Percentiles rank a stretch among this genome's conserved stretches.
Evolutionary conservation across 1,140 invertebrate species (phyloP).

Genomic region (Cydia pomonella): DNA sequence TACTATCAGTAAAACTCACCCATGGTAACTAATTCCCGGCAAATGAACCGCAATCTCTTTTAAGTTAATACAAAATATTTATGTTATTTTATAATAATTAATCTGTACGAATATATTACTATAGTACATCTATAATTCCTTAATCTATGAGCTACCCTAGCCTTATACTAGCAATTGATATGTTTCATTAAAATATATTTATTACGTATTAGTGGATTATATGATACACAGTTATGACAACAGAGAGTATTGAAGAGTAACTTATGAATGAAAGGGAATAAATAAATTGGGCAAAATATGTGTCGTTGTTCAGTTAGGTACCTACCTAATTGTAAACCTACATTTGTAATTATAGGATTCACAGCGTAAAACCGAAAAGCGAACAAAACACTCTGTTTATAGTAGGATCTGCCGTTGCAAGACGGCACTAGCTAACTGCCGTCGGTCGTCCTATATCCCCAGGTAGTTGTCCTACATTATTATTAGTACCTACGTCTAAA

Average conservation of each 20-base stretch:
- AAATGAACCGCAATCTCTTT: neutral
- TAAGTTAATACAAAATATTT: neutral
- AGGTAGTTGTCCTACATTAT: no score
- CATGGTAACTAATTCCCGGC: neutral
- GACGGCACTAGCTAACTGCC: no score
- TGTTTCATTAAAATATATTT: neutral
- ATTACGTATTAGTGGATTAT: neutral
- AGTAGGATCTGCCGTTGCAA: no score
- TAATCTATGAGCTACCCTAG: neutral
- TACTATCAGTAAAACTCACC: neutral
- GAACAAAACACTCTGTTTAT: no score
- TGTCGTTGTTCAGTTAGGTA: no score
- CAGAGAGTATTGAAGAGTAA: neutral
- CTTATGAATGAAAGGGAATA: neutral
- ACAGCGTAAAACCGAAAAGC: no score
- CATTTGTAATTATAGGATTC: no score
- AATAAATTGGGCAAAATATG: no score
- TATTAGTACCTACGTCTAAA: no score
- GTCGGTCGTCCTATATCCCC: no score
- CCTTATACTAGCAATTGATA: neutral
- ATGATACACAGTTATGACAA: neutral
- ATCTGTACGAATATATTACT: neutral
- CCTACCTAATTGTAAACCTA: no score
- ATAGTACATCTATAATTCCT: neutral
- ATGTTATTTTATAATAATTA: neutral